A percentile compares a stretch with the other conserved stretches of the same genome.
Conservation (phyloP, 2,797 vertebrate genomes). For the Bradypodion pumilum region DNA sequence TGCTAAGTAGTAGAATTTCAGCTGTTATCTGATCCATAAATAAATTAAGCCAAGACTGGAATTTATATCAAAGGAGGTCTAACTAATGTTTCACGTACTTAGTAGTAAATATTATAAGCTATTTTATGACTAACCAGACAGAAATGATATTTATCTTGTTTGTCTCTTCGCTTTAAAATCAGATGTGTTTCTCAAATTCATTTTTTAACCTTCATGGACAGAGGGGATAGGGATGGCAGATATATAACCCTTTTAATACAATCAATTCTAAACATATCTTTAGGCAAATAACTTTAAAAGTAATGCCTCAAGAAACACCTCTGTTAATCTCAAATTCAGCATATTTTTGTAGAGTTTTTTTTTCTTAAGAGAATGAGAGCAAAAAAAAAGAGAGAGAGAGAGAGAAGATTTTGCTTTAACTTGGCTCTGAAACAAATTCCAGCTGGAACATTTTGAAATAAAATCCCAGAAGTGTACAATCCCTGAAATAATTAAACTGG, state of each 20-base stretch:
- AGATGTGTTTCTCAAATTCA: constrained; percentile 70
- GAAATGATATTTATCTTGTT: constrained; percentile 74
- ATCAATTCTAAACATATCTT: constrained; percentile 75
- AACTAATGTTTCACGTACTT: constrained; percentile 77
- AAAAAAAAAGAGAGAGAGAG: not conserved
- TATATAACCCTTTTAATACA: constrained; percentile 72
- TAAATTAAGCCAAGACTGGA: constrained; percentile 65
- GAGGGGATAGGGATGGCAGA: constrained; percentile 60
- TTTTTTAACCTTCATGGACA: constrained; percentile 59
- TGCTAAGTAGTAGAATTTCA: too few relatives aligned
- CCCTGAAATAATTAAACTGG: constrained; percentile 78
- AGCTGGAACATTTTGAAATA: constrained; percentile 76
- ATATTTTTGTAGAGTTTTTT: constrained; percentile 57
- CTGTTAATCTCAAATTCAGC: constrained; percentile 73
- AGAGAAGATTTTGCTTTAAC: constrained; percentile 54
- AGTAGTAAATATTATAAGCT: constrained; percentile 72
- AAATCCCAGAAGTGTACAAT: constrained; percentile 78
- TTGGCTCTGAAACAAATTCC: constrained; percentile 66
- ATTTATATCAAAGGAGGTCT: constrained; percentile 77
- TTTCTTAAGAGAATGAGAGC: constrained; percentile 36
- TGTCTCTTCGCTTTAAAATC: constrained; percentile 78
- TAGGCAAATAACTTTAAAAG: constrained; percentile 77
- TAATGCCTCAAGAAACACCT: constrained; percentile 69
- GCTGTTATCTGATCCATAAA: constrained; percentile 72
- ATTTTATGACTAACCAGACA: constrained; percentile 77